Evolutionary conservation across 2,113 vertebrate genomes (phyloP).

Genomic region (Leptocoma aspasia): DNA sequence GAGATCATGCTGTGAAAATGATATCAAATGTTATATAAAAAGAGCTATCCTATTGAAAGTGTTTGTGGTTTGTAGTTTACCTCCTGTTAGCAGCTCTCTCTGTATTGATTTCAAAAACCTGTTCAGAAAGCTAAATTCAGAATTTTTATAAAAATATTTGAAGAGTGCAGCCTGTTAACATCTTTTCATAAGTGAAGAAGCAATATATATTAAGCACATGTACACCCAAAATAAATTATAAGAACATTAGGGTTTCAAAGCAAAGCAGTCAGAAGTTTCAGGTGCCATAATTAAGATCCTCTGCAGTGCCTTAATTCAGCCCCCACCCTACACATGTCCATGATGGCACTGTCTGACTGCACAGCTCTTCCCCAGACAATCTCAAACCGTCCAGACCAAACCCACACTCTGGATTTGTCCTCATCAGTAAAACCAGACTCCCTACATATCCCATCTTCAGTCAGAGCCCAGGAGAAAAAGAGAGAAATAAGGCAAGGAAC

Average conservation of each 20-base stretch:
- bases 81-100: slow-evolving; percentile 66
- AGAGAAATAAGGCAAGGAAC: neutral
- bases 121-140: slow-evolving; percentile 63
- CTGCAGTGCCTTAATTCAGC: neutral
- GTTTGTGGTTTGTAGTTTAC: slow-evolving; percentile 69
- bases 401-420: neutral
- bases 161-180: slow-evolving; percentile 31
- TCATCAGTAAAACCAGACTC: neutral
- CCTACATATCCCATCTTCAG: neutral
- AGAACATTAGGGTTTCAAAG: neutral
- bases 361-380: neutral
- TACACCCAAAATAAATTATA: neutral
- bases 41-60: slow-evolving; percentile 71
- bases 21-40: slow-evolving; percentile 75
- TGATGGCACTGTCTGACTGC: neutral
- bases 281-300: neutral
- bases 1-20: slow-evolving; percentile 74
- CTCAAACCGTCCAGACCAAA: neutral
- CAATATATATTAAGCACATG: neutral
- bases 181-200: slow-evolving; percentile 28
- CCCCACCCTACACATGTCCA: neutral
- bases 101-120: slow-evolving; percentile 73
- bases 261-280: neutral
- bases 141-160: slow-evolving; percentile 42
- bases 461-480: neutral